Evolutionary conservation across 30 jellyfish, hydroid and myxozoan species (phyloP), one percentile per base, ranked within the genome.

Genomic region (Cassiopea xamachana): DNA sequence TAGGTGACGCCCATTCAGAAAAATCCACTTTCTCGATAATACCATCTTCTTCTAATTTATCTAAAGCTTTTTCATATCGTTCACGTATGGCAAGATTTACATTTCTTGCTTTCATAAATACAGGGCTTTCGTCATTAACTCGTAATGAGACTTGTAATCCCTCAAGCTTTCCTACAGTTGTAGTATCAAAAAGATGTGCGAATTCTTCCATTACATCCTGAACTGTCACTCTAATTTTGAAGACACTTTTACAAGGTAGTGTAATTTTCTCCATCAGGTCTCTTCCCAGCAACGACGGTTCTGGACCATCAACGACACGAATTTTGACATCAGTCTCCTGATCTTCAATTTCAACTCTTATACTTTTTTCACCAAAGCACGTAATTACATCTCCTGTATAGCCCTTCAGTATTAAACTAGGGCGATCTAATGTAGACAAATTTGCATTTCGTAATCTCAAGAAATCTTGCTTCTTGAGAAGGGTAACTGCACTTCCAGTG

Each of bases 1-100:
- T 77, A 77, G 86, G 86, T 77, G 86, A 77, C 86, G 86, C 86
- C 86, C 86, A 77, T 77, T 77, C 86, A 77, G 86, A 77, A 77
- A 46, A 77, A 13, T 77, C 73, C 86, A 77, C 86, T 77, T 77
- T 77, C 81, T 73, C 61, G 58, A 73, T 73, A 73, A 73, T 73
- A 14, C 81, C 61, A 73, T 73, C 81, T 73, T 73, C 81, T 73
- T 73, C 81, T 73, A 73, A 73, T 73, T 73, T 73, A 73, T 27
- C 81, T 15, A 73, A 73, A 73, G 81, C 81, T 73, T 19, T 73
- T 73, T 73, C 61, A 73, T 73, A 73, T 73, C 55, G 81, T 12
- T 73, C 81, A 73, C 81, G 87, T 77, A 77, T 77, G 87, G 87
- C 87, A 77, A 77, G 47, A 79, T 47, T 79, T 77, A 77, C 87